Evolutionary conservation across 2,113 vertebrate genomes (phyloP).

Genomic region (Hystrix brachyura): DNA sequence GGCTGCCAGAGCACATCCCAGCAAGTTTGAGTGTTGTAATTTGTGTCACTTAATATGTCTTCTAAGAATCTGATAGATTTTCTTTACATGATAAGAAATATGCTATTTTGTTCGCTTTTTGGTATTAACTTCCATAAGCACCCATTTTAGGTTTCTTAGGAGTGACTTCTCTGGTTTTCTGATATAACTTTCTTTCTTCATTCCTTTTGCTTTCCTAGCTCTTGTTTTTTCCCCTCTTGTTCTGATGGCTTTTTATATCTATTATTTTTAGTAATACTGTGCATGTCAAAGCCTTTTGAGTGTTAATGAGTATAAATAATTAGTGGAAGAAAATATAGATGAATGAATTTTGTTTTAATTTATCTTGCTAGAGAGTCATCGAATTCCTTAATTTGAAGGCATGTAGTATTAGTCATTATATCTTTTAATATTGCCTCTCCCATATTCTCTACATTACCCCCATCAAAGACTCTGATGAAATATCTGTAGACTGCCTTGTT

Average conservation of each 20-base stretch:
- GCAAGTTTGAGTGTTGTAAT: background rate
- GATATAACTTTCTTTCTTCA: background rate
- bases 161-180: background rate
- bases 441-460: background rate
- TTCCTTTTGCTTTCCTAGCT: background rate
- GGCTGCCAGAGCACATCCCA: background rate
- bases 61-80: background rate
- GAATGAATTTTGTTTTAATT: slow-evolving; percentile 25
- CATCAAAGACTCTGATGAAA: background rate
- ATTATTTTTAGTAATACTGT: background rate
- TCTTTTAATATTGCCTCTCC: background rate
- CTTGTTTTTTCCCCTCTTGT: background rate
- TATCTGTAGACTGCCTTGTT: background rate
- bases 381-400: background rate
- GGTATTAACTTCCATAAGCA: background rate
- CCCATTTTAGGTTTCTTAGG: slow-evolving; percentile 37
- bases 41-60: background rate
- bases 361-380: background rate
- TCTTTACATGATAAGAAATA: background rate
- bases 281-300: background rate
- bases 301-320: background rate
- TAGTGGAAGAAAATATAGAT: background rate
- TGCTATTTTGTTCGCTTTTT: slow-evolving; percentile 3
- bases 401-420: background rate
- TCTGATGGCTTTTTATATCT: slow-evolving; percentile 1